Base-by-base conservation (phyloP, 2,113 vertebrate species). In the Pedionomus torquatus region DNA sequence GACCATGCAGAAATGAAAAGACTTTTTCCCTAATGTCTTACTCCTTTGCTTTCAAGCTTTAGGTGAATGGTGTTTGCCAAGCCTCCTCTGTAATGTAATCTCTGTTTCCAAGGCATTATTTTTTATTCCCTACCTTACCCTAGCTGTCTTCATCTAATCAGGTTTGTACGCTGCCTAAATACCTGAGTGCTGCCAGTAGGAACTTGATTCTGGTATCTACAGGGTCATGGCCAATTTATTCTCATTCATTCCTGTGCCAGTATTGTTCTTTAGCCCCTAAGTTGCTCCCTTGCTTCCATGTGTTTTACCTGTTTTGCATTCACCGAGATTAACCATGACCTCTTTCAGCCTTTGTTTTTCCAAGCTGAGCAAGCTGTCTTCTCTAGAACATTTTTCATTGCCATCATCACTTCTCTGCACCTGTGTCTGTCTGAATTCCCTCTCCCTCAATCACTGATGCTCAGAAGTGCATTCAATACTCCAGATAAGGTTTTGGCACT, bases 401-500 rank as follows among this genome's bases (percentile, higher is more conserved):
- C 35, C 7, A 1, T n/a, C 72, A 78, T 74, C 57, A 41, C 30
- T 87, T 82, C 57, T 52, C 81, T 46, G 77, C 94, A 96, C 89
- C 93, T 97, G 93, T 76, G 95, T 70, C 49, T 57, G 52, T 12
- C 61, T 96, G 87, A 95, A 91, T 82, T 77, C 80, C 65, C 64
- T 75, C 57, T 84, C n/a, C 26, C 41, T 83, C 74, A 55, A 30
- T 23, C 72, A 84, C 1, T 28, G 81, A 84, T 52, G 43, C 35
- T 94, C 65, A 64, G 49, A 92, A 81, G 51, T 2, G 4, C 43
- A 37, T 24, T 35, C 64, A 92, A 52, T 86, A 90, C 54, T 80
- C 37, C 54, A 92, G 61, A 85, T n/a, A 51, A 60, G 37, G 54
- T 82, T 96, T 96, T 95, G 87, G 74, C 87, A 94, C 76, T 81